Evolutionary conservation across 2,113 vertebrate species (phyloP), one percentile per base, ranked within the genome.

Genomic region (Rattus rattus): DNA sequence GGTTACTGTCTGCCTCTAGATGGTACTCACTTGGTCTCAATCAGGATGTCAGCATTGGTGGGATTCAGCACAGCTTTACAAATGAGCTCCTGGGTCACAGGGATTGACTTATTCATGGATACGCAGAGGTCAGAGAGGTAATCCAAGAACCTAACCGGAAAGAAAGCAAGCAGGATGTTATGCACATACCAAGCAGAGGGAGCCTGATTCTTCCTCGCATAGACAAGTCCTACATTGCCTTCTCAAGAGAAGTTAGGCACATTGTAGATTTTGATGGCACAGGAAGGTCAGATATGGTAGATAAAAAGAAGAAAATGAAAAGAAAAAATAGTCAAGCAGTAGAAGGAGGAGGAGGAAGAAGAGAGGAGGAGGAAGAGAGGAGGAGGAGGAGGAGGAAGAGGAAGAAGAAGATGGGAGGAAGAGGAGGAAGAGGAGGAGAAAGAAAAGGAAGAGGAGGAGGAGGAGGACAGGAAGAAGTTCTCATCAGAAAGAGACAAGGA

Each of bases 51-150:
- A 0, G 99, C 99, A 5, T 99, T 99, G 96, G 98, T 96, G 20
- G 99, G 99, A 94, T 99, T 99, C 94, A 99, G 98, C 65, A 99
- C 99, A 0, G 99, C 99, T 79, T 99, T 99, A 81, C 99, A 99
- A 96, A 99, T 99, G 94, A 99, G 97, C 97, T 99, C 99, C 98
- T 99, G 99, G 3, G 99, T 99, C 97, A 99, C 99, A 0, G 99
- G 99, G 95, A 99, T 99, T 91, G 99, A 99, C 93, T 99, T 99
- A 92, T 99, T 99, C 99, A 99, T 99, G 94, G 99, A 99, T 86
- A 99, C 99, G 19, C 99, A 99, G 73, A 99, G 99, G 98, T 99
- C 99, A 0, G 99, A 99, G 91, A 99, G 99, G 98, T 99, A 99
- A 98, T 99, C 99, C 98, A 99, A 98, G 98, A 99, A 99, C 98